These are phyloP conservation scores for Prorops nasuta DNA, from an alignment of 1,140 invertebrate species.

Conservation along the genomic window DNA sequence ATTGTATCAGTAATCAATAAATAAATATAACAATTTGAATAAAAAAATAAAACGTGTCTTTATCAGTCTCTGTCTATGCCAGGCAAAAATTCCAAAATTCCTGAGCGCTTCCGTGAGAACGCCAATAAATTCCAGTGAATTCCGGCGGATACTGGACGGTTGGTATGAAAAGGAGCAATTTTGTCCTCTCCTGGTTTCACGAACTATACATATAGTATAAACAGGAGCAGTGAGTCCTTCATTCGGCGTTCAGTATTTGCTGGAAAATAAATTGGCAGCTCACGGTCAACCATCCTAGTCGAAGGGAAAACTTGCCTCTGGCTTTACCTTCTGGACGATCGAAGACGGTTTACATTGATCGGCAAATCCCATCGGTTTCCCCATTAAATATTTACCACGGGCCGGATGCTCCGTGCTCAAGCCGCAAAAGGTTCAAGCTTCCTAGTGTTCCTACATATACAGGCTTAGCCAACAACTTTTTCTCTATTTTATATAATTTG, in stretches of 20 bases:
- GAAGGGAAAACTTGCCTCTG: conserved; percentile 12
- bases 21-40: no score
- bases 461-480: no score
- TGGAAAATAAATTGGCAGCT: conserved; percentile 33
- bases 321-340: conserved; percentile 17
- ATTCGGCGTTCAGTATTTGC: conserved; percentile 13
- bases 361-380: conserved; percentile 30
- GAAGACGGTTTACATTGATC: conserved; percentile 34
- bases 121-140: conserved; percentile 27
- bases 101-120: conserved; percentile 27
- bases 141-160: conserved; percentile 7
- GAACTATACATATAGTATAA: conserved; percentile 13
- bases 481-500: no score
- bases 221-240: no score
- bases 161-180: conserved; percentile 26
- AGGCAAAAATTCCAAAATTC: no score
- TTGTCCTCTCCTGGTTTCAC: background rate
- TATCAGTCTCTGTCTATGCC: no score
- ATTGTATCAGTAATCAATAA: no score
- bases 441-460: no score
- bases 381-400: conserved; percentile 37
- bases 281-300: no score
- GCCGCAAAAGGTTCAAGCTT: no score
- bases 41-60: no score
- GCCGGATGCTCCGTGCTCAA: conserved; percentile 15